Evolutionary conservation across 2,888 invertebrate genomes (phyloP), one percentile per base, ranked within the genome.

Genomic region (Drosophila algonquin): DNA sequence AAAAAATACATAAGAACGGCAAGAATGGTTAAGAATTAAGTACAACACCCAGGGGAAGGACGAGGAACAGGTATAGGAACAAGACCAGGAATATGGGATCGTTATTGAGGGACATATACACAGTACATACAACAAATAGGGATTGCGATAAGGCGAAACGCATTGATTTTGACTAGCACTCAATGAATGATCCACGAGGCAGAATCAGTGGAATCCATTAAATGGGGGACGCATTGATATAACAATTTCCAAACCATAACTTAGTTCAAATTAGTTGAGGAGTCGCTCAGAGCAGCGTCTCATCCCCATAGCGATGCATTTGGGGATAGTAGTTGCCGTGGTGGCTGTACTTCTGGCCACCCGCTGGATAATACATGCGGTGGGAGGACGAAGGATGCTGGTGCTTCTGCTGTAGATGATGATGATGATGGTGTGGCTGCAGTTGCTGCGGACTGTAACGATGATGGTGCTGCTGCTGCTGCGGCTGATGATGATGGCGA

Each of bases 281-380:
- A 35, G 10, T 35, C 6, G 10, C 45, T 57, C 40, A 35, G 27
- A 30, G 82, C 58, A 92, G 82, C 35, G 92, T 92, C 77, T 92
- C 92, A 67, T 91, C 90, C 32, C 91, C 90, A 45, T 87, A 89
- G 16, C 84, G 87, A 62, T 87, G 84, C 44, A 89, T 72, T 9
- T 81, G 77, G 16, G 88, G 79, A 56, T 88, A 85, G 46, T 88
- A 86, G 56, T 55, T 69, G 55, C 56, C 53, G 47, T 63, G 86
- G 71, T 30, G 80, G 64, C 59, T 52, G 18, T 75, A 81, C 64
- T 76, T 90, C 68, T 63, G 84, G 61, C 51, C 70, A 16, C 21
- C 76, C 12, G 84, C 56, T 1, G 74, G 74, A 75, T 82, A 88
- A 54, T 82, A 79, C 35, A 89, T 58, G n/a, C 87, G 82, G 57